Base-by-base conservation (phyloP, 1,140 invertebrate species). In the Solenopsis invicta region DNA sequence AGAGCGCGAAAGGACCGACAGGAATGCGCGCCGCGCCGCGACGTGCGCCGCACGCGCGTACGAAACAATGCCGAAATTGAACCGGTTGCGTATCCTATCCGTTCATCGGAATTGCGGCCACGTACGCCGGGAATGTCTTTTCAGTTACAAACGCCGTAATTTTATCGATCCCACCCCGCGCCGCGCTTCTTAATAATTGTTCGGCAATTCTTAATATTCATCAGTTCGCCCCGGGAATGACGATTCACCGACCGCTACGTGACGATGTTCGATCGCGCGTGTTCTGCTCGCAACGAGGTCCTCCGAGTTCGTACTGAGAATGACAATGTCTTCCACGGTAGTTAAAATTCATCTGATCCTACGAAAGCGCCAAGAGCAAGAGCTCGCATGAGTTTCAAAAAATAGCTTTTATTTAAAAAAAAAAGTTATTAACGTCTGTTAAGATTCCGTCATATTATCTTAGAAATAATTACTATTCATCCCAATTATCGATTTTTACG, bases 131-230 rank as follows among this genome's bases (percentile, higher is more conserved):
- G 66, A 87, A 78, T 66, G 78, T 87, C 85, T 71, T 74, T 87
- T 76, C 64, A 77, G 71, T 4, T 54, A 84, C 71, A 52, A 89
- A 52, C 34, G 12, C 64, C 45, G 50, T 71, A 24, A 41, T 54
- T 86, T 67, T 62, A 37, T 62, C 75, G 21, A 34, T 52, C 6
- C 41, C 37, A 66, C 1, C 10, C 21, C 29, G 10, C 45, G 16
- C 9, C 48, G 41, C n/a, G 9, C n/a, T n/a, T 61, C 29, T 50
- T 29, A 21, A 41, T 67, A 81, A 86, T 81, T 59, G 37, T 48
- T 18, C 64, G 56, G 16, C 13, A 13, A 54, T 50, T 69, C 50
- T 89, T 87, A 89, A 91, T 89, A 91, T 90, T 91, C 85, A 71
- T 54, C 59, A 29, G 29, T 29, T 21, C 54, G 88, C 29, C 34